Conservation (phyloP, 2,888 invertebrate genomes). For the Cryptus armator region DNA sequence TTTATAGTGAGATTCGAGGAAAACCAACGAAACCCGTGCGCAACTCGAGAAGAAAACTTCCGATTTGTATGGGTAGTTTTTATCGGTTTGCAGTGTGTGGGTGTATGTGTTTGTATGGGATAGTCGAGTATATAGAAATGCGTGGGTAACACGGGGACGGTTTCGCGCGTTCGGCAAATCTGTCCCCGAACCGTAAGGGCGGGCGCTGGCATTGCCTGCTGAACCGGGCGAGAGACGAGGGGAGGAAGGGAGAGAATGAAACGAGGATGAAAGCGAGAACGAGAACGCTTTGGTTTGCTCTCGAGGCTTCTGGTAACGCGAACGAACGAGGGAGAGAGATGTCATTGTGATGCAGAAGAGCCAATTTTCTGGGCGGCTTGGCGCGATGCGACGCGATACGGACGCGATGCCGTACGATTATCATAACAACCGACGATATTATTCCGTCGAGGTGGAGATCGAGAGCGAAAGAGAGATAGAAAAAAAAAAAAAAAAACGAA, state of each 20-base stretch:
- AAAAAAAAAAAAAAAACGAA: constrained; percentile 58
- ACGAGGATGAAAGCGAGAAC: constrained; percentile 63
- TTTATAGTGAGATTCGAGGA: constrained; percentile 53
- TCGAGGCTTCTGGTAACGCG: constrained; percentile 60
- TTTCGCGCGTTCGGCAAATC: constrained; percentile 73
- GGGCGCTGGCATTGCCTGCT: constrained; percentile 42
- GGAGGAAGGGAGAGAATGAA: constrained; percentile 16
- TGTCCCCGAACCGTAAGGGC: constrained; percentile 58
- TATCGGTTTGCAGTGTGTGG: too few relatives aligned
- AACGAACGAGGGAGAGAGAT: constrained; percentile 74
- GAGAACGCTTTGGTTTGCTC: constrained; percentile 55
- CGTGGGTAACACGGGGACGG: constrained; percentile 59
- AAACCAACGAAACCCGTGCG: constrained; percentile 13
- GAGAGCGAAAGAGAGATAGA: constrained; percentile 68
- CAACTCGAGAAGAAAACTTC: background rate
- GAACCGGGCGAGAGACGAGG: constrained; percentile 29
- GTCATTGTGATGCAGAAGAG: constrained; percentile 85
- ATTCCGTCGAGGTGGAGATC: constrained; percentile 78
- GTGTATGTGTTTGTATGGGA: background rate
- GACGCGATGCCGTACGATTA: constrained; percentile 83
- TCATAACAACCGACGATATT: constrained; percentile 85
- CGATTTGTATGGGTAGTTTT: background rate
- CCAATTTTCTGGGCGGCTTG: constrained; percentile 85
- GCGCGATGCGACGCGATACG: constrained; percentile 81
- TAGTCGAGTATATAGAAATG: constrained; percentile 38